Conservation (phyloP, 2,888 invertebrate genomes). For the Erebia palarica region DNA sequence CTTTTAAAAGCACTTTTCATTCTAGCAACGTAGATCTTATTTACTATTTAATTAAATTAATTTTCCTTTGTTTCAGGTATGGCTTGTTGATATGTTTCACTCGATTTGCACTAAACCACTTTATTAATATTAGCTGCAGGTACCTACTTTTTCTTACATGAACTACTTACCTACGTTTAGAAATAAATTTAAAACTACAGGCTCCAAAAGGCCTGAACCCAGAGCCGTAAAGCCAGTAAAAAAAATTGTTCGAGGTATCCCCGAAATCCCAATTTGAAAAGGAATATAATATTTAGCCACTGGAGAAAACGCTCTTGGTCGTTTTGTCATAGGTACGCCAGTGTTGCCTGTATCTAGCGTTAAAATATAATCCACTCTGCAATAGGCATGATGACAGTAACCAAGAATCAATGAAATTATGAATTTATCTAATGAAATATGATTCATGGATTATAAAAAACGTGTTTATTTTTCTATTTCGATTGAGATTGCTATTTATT, state of each 20-base stretch:
- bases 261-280: too few relatives aligned
- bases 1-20: slow-evolving; percentile 40
- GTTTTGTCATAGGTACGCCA: too few relatives aligned
- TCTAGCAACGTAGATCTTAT: slow-evolving; percentile 35
- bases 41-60: slow-evolving; percentile 37
- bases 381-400: too few relatives aligned
- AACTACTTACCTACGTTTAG: background rate
- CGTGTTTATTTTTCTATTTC: too few relatives aligned
- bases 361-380: too few relatives aligned
- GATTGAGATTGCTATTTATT: too few relatives aligned
- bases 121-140: background rate
- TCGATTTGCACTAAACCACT: background rate
- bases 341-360: too few relatives aligned
- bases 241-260: background rate
- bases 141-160: background rate
- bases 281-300: too few relatives aligned
- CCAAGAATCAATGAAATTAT: too few relatives aligned
- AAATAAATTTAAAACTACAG: background rate
- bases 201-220: background rate
- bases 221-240: background rate
- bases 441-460: too few relatives aligned
- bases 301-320: too few relatives aligned
- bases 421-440: too few relatives aligned
- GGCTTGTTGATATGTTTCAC: slow-evolving; percentile 14
- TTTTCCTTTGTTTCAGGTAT: slow-evolving; percentile 46